Evolutionary conservation across 2,797 vertebrate genomes (phyloP).

Genomic region (Smutsia gigantea): DNA sequence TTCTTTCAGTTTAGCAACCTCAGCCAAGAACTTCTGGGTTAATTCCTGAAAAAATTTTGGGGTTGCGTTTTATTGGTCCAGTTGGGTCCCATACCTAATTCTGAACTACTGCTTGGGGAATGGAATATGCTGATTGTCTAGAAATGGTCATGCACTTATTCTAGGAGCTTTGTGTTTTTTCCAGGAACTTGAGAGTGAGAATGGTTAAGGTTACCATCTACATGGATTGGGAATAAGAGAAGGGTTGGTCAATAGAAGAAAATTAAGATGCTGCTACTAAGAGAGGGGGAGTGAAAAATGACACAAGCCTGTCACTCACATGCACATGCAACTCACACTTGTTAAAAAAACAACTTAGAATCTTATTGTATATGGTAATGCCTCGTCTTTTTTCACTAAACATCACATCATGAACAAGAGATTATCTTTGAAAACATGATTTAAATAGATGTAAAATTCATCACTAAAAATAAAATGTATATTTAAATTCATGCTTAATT

Average conservation of each 20-base stretch:
- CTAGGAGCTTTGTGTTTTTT: not conserved
- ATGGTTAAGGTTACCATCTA: not conserved
- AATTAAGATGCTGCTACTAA: not conserved
- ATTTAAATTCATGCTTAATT: conserved; percentile 37
- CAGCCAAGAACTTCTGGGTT: conserved; percentile 7
- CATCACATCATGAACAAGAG: not conserved
- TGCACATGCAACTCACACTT: not conserved
- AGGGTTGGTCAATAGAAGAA: not conserved
- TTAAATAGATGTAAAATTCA: conserved; percentile 19
- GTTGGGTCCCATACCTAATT: not conserved
- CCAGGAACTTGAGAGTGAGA: not conserved
- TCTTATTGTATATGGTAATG: not conserved
- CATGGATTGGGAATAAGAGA: not conserved
- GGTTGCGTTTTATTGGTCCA: not conserved
- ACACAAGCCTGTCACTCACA: not conserved
- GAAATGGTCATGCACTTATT: not conserved
- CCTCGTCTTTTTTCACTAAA: not conserved
- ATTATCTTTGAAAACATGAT: conserved; percentile 28
- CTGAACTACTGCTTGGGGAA: not conserved
- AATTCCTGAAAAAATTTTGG: not conserved
- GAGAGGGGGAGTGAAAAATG: not conserved
- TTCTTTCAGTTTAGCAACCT: not conserved
- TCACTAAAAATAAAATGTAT: not conserved
- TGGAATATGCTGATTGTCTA: not conserved
- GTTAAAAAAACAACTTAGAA: not conserved